A percentile compares a stretch with the other conserved stretches of the same genome.
These are phyloP conservation scores for Aleiodes leptofemur DNA, from an alignment of 2,888 invertebrate genomes.

Conservation along the genomic window DNA sequence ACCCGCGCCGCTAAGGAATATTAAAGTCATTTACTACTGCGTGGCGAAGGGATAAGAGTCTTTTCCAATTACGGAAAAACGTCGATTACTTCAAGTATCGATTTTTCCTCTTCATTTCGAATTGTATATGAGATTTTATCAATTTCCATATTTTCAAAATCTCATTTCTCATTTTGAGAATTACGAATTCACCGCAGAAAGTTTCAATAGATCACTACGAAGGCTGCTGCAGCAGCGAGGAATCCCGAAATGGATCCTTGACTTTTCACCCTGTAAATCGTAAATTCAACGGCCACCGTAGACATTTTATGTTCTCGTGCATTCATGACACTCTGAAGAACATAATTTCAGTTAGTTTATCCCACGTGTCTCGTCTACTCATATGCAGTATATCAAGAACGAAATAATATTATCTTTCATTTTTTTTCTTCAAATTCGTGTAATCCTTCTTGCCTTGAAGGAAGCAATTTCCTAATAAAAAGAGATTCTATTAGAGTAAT, in stretches of 20 bases:
- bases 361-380: constrained; percentile 12
- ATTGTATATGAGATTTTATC: background rate
- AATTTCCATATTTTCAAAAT: background rate
- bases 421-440: constrained; percentile 6
- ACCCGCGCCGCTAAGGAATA: constrained; percentile 16
- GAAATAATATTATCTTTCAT: constrained; percentile 21
- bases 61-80: background rate
- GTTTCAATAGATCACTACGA: background rate
- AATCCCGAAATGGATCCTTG: constrained; percentile 55
- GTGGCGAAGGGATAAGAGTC: constrained; percentile 23
- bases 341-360: constrained; percentile 28
- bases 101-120: background rate
- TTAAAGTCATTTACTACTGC: constrained; percentile 32
- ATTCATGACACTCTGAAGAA: constrained; percentile 23
- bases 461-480: background rate
- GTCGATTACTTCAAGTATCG: background rate
- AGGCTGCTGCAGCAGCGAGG: background rate
- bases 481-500: constrained; percentile 16
- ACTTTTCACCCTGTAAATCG: constrained; percentile 59
- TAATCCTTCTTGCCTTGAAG: background rate
- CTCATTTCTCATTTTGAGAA: background rate
- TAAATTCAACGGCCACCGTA: constrained; percentile 59
- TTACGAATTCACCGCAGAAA: background rate
- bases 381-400: constrained; percentile 14
- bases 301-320: constrained; percentile 54